Evolutionary conservation across 1,140 invertebrate genomes (phyloP), one percentile per base, ranked within the genome.

Genomic region (Copidosoma floridanum): DNA sequence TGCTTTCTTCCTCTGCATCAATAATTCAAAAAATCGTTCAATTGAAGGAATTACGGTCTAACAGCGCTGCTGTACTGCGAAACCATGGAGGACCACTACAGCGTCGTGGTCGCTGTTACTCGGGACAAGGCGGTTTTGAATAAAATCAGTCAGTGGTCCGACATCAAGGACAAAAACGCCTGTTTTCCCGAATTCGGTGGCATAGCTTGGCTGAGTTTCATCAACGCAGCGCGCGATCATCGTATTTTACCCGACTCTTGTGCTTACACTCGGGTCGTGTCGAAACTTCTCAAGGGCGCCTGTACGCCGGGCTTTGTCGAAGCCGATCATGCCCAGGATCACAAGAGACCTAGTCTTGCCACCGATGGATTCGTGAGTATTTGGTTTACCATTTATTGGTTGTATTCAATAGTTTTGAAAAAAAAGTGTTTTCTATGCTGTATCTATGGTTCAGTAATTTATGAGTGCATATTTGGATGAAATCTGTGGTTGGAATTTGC

Each of bases 151-250:
- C 75, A 75, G n/a, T 82, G 87, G 57, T 73, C 81, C 59, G 83
- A 86, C 66, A 68, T 89, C 1, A 75, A 81, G 40, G 78, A 75
- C 7, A 83, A 78, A 63, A 83, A 75, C 24, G 86, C 86, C 2
- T 92, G 89, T 71, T 84, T 88, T 72, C 84, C 85, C 0, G 83
- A 85, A 65, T 88, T 80, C 63, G 82, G 83, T 2, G 85, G 85
- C 16, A 82, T 86, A 50, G 81, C 85, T 12, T 86, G 83, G 80
- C 66, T 86, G n/a, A 80, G 84, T 3, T 86, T 86, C 64, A 67
- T 86, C 8, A 79, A 84, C 21, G 64, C 71, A 0, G 81, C 80
- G 0, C 79, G 83, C 23, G 69, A 72, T n/a, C 63, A 75, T 0
- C 61, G 72, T 20, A 64, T 86, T 4, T 71, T 85, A 43, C 71